Conservation (phyloP, 2,888 invertebrate species). For the Homarus gammarus region DNA sequence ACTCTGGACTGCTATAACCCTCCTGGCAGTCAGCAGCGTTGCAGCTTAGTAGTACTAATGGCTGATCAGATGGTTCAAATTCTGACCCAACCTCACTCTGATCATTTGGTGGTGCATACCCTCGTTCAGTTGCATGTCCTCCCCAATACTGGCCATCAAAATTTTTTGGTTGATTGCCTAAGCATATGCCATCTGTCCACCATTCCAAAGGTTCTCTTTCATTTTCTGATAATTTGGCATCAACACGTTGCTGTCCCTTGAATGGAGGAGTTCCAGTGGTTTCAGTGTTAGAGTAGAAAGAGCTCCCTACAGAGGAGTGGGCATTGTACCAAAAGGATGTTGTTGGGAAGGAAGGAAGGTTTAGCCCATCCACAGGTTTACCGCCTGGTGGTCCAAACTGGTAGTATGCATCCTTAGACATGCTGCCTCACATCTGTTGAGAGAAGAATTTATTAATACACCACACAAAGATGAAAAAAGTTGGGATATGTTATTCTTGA, state of each 20-base stretch:
- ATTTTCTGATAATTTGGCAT: background rate
- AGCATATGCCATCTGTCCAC: constrained; percentile 50
- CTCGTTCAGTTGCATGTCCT: constrained; percentile 16
- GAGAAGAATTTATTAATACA: background rate
- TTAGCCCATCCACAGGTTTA: constrained; percentile 47
- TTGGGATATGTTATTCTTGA: no score
- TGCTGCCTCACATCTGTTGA: constrained; percentile 47
- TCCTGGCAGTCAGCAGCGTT: background rate
- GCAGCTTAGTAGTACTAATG: constrained; percentile 23
- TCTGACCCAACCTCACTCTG: background rate
- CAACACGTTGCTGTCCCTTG: constrained; percentile 15
- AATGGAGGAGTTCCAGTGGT: background rate
- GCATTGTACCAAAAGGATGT: constrained; percentile 66
- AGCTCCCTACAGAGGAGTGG: constrained; percentile 55
- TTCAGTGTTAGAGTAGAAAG: constrained; percentile 34
- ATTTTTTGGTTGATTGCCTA: constrained; percentile 31
- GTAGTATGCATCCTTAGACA: constrained; percentile 45
- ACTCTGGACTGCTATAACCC: constrained; percentile 11
- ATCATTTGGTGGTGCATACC: constrained; percentile 41
- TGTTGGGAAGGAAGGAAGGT: constrained; percentile 54
- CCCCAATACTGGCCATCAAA: constrained; percentile 56
- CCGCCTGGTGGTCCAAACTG: background rate
- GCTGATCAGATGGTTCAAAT: constrained; percentile 6
- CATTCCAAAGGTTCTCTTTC: constrained; percentile 49
- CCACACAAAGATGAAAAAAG: background rate